These are phyloP conservation scores for Elgaria multicarinata DNA, from an alignment of 2,113 vertebrate genomes.

Conservation along the genomic window DNA sequence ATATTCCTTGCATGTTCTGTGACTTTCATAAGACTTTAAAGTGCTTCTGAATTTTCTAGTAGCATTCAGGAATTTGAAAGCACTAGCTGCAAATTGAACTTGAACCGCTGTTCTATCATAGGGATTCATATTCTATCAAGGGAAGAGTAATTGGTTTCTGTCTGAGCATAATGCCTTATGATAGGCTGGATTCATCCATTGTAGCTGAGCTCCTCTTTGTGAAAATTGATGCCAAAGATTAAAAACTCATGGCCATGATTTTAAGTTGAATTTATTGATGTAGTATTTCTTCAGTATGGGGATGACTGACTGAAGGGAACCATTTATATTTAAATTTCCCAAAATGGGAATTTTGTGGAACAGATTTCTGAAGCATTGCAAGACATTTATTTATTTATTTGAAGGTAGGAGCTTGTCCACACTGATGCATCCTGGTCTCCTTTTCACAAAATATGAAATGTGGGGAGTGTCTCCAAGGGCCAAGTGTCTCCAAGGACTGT, in stretches of 20 bases:
- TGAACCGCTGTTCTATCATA: conserved; percentile 53
- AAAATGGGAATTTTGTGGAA: conserved; percentile 14
- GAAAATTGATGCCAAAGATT: conserved; percentile 57
- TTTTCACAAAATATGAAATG: background rate
- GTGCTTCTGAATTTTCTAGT: conserved; percentile 45
- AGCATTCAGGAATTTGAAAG: conserved; percentile 39
- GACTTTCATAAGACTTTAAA: conserved; percentile 45
- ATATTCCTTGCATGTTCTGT: conserved; percentile 33
- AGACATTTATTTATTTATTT: background rate
- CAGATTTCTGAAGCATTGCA: background rate
- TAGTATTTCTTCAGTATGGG: background rate
- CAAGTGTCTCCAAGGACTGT: background rate
- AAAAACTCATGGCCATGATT: conserved; percentile 53
- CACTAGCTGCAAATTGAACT: conserved; percentile 55
- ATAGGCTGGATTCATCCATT: conserved; percentile 28
- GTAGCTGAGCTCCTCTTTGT: conserved; percentile 28
- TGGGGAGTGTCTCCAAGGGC: background rate
- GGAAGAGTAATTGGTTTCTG: conserved; percentile 49
- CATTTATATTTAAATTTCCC: conserved; percentile 50
- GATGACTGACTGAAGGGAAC: conserved; percentile 43
- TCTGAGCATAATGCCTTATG: conserved; percentile 43
- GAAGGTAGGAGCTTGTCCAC: background rate
- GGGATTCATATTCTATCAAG: conserved; percentile 41
- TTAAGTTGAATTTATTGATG: conserved; percentile 52
- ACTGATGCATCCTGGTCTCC: background rate